Conservation (phyloP, 2,113 vertebrate species). For the Urocolius indicus region DNA sequence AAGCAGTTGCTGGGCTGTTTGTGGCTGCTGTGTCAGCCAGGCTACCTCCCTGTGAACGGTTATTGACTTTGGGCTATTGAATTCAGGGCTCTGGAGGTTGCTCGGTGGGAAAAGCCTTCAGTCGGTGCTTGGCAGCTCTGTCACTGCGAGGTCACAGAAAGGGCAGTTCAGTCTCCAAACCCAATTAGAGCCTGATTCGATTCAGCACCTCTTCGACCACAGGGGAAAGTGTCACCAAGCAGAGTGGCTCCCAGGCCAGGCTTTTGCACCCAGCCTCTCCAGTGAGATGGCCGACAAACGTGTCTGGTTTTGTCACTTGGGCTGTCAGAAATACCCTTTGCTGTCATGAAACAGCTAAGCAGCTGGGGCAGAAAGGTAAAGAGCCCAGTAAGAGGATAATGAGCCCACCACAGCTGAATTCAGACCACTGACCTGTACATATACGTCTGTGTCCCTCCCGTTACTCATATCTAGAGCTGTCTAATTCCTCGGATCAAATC, state of each 20-base stretch:
- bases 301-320: not conserved
- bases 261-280: not conserved
- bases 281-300: not conserved
- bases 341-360: not conserved
- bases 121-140: not conserved
- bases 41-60: not conserved
- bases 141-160: not conserved
- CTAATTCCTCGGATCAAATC: constrained; percentile 17
- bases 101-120: constrained; percentile 23
- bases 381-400: not conserved
- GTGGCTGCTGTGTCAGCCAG: not conserved
- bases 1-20: constrained; percentile 4
- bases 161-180: constrained; percentile 17
- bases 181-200: not conserved
- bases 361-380: not conserved
- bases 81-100: constrained; percentile 52
- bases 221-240: not conserved
- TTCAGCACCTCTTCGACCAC: not conserved
- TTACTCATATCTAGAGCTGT: constrained; percentile 17
- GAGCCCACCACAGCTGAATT: not conserved
- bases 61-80: constrained; percentile 42
- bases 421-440: not conserved
- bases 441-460: accelerated
- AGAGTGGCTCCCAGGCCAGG: not conserved
- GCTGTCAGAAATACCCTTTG: not conserved